Base-by-base conservation (phyloP, 1,140 invertebrate species). In the Thaumetopoea pityocampa region DNA sequence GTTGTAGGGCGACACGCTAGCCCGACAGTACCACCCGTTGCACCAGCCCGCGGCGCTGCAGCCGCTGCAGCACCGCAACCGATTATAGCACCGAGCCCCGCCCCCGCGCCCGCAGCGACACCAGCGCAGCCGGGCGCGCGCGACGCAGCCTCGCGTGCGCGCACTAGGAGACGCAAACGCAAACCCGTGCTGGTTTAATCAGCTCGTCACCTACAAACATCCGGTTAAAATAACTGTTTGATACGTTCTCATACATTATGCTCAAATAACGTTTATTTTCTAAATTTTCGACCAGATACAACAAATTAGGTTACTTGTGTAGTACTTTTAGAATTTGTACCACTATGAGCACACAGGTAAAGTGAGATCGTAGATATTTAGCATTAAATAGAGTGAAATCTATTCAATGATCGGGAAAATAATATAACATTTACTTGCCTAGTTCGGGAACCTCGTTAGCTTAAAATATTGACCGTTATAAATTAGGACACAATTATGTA, bases 1-100 rank as follows among this genome's bases (percentile, higher is more conserved):
- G 62, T 72, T 77, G 38, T 65, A 83, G 76, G 71, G 73, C 69
- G 78, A 78, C 51, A 71, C 79, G 45, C 45, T 76, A 56, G 74
- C 67, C 54, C 74, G 74, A 45, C 73, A 78, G 57, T 68, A 71
- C 63, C 78, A 80, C 41, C 74, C 78, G 43, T 74, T 63, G 52
- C 74, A 81, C 55, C 78, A 82, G 57, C 74, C 77, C 10, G 58
- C 71, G 11, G 49, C 58, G 30, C 51, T 58, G 57, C 56, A 59
- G 4, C 71, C 72, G 35, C 65, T 56, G 22, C 40, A 62, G 34
- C 53, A 47, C n/a, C n/a, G n/a, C 68, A 71, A 76, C 62, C 65
- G 72, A 62, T 78, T 81, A 81, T 81, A 81, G 77, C 77, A 81
- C 55, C 62, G 45, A 35, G 46, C 19, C 9, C 30, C 10, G 11